Evolutionary conservation across 2,113 vertebrate genomes (phyloP), one percentile per base, ranked within the genome.

Genomic region (Enhydra lutris): DNA sequence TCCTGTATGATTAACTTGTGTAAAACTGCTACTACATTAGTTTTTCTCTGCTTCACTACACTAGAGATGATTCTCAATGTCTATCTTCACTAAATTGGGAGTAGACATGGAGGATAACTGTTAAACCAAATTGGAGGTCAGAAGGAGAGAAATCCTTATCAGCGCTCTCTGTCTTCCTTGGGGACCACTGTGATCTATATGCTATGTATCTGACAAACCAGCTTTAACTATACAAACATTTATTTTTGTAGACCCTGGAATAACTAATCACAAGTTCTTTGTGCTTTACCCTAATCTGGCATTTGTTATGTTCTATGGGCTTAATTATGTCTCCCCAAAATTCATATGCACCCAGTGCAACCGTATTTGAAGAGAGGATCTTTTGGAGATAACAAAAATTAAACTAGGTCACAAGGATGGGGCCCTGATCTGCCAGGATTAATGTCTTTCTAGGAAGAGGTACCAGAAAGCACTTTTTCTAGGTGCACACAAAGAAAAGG

Each of bases 31-130:
- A 9, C 23, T 74, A 14, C 15, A 7, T 61, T 55, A 67, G 14
- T 71, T 74, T 80, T 47, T 78, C 15, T 26, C 12, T 63, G 36
- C 13, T 78, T 17, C 10, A 6, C 2, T 42, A 13, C 13, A 21
- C 21, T 24, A 52, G 3, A 6, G 36, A 80, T 69, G 31, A 29
- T 83, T 79, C 34, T 59, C 4, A 21, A 36, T 4, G 8, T 76
- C 36, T 5, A 6, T 42, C 24, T 36, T 84, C 6, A 29, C 20
- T 42, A 20, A 63, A 6, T 23, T 47, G 36, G 57, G 5, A 61
- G 6, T 83, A 21, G 2, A 47, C 67, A 23, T 3, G 23, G 17
- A 47, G 3, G 7, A 69, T 0, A 10, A 6, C 5, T 24, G 24
- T 24, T 31, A 63, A 4, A 26, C 55, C 1, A 24, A 79, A 86